Base-by-base conservation (phyloP, 2,797 vertebrate species). In the Tadarida brasiliensis region DNA sequence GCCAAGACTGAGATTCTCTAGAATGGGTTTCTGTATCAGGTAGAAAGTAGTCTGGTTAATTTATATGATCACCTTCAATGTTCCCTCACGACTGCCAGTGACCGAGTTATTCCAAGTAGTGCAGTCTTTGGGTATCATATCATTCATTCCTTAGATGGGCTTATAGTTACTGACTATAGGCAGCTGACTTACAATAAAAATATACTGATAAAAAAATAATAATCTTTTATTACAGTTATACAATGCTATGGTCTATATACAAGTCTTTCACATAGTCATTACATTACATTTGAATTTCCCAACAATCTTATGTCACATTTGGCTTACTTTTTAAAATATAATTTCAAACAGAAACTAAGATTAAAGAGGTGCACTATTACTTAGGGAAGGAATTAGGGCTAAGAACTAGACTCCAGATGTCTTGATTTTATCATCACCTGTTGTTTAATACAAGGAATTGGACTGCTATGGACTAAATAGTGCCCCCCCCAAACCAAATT, bases 121-220 rank as follows among this genome's bases (percentile, higher is more conserved):
- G 54, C 9, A 15, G 19, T 89, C n/a, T 77, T 82, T 47, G 7
- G 30, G 30, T 54, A 30, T 59, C 28, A 67, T 39, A 65, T 5
- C 14, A 12, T 28, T 81, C n/a, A 91, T 28, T 68, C 35, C 15
- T 90, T 77, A 71, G 22, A 59, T 86, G 33, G 57, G 15, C 1
- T 59, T n/a, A 63, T 15, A 74, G 3, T 56, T 76, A 74, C 44
- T 92, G 22, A 77, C 33, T 54, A 77, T 0, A 85, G 59, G 39
- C 19, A 77, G n/a, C 51, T 61, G 63, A 49, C 33, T 70, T 47
- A 30, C 11, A 67, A 67, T 22, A 39, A 84, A 86, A 82, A 35
- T 61, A 67, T 68, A 84, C 11, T 80, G 63, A 71, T 83, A 61
- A 85, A 94, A 91, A 67, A 78, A 86, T 67, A 67, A 68, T 59